These are phyloP conservation scores for Oxycera nigricornis DNA, from an alignment of 2,888 invertebrate genomes.

Conservation along the genomic window DNA sequence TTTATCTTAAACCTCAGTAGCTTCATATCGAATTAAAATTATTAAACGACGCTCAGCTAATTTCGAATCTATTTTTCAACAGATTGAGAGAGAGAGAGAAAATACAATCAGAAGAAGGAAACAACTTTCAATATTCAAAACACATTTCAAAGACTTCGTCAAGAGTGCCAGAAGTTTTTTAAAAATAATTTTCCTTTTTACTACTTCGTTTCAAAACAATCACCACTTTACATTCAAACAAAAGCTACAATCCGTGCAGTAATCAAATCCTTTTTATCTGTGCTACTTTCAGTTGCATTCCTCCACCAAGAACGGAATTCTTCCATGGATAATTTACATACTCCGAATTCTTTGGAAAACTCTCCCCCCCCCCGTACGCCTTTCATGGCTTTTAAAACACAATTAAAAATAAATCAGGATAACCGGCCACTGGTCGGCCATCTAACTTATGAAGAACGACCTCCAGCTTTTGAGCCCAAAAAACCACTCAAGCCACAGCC, in stretches of 20 bases:
- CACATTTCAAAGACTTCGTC: no score
- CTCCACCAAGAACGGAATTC: neutral
- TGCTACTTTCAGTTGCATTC: neutral
- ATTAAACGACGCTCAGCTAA: no score
- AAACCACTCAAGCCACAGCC: neutral
- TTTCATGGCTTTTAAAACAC: constrained; percentile 26
- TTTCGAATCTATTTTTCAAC: no score
- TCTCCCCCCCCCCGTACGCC: neutral
- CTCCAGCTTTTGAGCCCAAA: neutral
- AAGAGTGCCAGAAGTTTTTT: no score
- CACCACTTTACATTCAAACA: neutral
- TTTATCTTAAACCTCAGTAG: no score
- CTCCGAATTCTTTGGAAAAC: constrained; percentile 14
- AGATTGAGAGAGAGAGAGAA: no score
- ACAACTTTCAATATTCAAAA: no score
- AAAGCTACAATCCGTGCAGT: neutral
- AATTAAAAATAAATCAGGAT: constrained; percentile 40
- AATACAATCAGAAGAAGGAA: no score
- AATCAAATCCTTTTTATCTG: constrained; percentile 34
- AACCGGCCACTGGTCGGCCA: constrained; percentile 31
- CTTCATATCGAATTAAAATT: no score
- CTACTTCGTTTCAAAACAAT: neutral
- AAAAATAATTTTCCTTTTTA: neutral
- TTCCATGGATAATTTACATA: constrained; percentile 29
- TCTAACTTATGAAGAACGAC: constrained; percentile 27